Evolutionary conservation across 1,140 invertebrate species (phyloP), one percentile per base, ranked within the genome.

Genomic region (Metopolophium dirhodum): DNA sequence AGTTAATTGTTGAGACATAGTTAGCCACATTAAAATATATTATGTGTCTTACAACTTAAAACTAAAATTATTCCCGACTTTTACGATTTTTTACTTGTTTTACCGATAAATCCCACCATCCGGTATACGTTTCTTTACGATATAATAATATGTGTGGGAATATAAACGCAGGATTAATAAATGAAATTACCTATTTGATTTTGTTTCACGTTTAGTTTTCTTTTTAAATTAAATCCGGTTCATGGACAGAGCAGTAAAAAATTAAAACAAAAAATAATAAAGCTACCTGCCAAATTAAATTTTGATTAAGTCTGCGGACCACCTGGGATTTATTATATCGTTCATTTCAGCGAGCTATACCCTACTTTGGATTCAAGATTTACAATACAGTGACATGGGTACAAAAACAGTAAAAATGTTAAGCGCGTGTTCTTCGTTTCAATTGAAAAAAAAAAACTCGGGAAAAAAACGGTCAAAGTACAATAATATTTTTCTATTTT

Each of bases 221-320:
- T 77, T 77, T 77, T 77, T n/a, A 77, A 77, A 77, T 77, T 77
- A 77, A 77, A 77, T 77, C 61, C 61, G n/a, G 14, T 77, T 6
- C 51, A 7, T 4, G 14, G 14, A 68, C 14, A 77, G 61, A n/a
- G 4, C n/a, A 77, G 61, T 77, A 18, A 77, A 77, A 77, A 68
- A 68, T 68, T n/a, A n/a, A n/a, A 68, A 68, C 30, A 68, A 68
- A 68, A 68, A 77, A 68, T 77, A 35, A 77, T 77, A n/a, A 77
- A 77, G n/a, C 61, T 77, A 77, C 30, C 61, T 77, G 30, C 61
- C 61, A n/a, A 77, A 77, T 77, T n/a, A 77, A 77, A n/a, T 35
- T n/a, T 77, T 14, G n/a, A 77, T 77, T 77, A 77, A 77, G n/a
- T 18, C 61, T n/a, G 61, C 61, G 30, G 61, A n/a, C 61, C n/a